Conservation (phyloP, 2,888 invertebrate species). For the Strigamia maritima region DNA sequence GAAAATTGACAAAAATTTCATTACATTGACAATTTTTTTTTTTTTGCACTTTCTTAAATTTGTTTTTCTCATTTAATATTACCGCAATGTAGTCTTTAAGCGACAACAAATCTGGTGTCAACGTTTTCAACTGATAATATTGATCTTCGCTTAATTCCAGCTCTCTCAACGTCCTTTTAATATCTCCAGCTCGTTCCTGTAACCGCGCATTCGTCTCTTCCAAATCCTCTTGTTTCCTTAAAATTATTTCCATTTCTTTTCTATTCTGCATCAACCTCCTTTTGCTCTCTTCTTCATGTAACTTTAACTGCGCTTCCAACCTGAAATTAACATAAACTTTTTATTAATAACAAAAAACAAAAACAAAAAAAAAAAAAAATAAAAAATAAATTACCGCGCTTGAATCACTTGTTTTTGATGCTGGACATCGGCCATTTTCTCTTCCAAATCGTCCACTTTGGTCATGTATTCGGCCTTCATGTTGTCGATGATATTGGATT, state of each 20-base stretch:
- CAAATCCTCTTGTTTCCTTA: constrained; percentile 49
- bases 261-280: constrained; percentile 48
- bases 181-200: constrained; percentile 50
- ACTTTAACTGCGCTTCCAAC: constrained; percentile 50
- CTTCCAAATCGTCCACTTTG: constrained; percentile 52
- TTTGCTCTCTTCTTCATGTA: constrained; percentile 51
- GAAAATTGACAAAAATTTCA: constrained; percentile 24
- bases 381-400: constrained; percentile 42
- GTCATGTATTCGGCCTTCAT: constrained; percentile 51
- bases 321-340: constrained; percentile 38
- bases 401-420: constrained; percentile 52
- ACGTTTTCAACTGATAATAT: constrained; percentile 48
- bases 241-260: constrained; percentile 49
- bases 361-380: neutral
- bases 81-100: constrained; percentile 52
- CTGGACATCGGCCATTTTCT: constrained; percentile 50
- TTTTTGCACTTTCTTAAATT: too few relatives aligned
- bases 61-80: too few relatives aligned
- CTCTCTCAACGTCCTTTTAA: constrained; percentile 48
- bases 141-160: constrained; percentile 50
- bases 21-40: too few relatives aligned
- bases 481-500: constrained; percentile 51
- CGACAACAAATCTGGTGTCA: constrained; percentile 49
- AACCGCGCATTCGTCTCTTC: constrained; percentile 51
- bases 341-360: neutral